phyloP scores from a whole-genome alignment of 2,797 vertebrate species.

The Mus caroli region DNA sequence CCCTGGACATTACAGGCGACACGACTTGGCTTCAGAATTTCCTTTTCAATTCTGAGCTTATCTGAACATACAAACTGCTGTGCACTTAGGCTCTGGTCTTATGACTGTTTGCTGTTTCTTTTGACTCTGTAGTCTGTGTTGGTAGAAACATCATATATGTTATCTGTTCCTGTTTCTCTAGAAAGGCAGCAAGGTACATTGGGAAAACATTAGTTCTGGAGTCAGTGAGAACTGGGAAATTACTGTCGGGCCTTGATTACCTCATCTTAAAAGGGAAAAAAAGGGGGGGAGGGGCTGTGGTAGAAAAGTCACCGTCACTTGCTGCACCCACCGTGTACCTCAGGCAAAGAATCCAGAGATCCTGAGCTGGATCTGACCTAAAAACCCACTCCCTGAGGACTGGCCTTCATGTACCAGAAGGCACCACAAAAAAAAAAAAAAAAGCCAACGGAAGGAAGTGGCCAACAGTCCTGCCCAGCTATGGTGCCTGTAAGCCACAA shows the following conservation, averaged over 20 bases:
- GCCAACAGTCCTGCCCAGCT: background rate
- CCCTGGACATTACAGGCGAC: background rate
- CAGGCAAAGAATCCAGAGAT: background rate
- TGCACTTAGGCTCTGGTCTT: background rate
- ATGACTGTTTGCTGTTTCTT: background rate
- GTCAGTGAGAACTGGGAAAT: background rate
- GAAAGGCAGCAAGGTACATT: background rate
- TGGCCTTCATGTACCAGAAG: background rate
- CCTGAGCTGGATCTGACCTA: background rate
- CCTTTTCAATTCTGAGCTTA: background rate
- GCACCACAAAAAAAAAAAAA: background rate
- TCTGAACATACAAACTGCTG: background rate
- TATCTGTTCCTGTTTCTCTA: conserved; percentile 37
- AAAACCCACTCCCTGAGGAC: background rate
- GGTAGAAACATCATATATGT: background rate
- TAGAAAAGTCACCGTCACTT: background rate
- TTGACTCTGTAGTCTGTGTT: background rate
- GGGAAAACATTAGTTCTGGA: conserved; percentile 34
- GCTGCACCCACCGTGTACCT: background rate
- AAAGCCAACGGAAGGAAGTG: background rate
- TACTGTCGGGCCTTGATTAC: conserved; percentile 24
- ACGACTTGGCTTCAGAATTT: background rate
- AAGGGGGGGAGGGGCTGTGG: background rate
- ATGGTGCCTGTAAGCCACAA: background rate
- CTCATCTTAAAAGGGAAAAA: background rate